Percentiles rank a stretch among this genome's conserved stretches.
phyloP scores from a whole-genome alignment of 2,797 vertebrate species.

The Natrix natrix region DNA sequence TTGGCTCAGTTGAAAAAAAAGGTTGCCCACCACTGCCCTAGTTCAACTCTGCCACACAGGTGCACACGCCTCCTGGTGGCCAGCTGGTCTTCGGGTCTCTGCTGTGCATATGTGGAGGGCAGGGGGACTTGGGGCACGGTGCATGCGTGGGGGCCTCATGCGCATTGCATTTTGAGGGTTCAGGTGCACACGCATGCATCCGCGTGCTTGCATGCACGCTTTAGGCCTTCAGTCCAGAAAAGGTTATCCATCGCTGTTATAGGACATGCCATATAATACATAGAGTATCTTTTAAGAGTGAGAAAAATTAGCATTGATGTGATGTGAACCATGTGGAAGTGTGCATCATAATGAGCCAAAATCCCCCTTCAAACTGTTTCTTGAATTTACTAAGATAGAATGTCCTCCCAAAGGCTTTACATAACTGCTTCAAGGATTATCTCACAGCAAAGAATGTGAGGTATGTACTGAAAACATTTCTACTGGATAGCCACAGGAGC shows the following conservation, averaged over 20 bases:
- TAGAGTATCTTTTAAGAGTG: neutral
- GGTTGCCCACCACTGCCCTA: too few species aligned
- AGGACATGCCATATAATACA: neutral
- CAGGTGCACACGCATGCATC: too few species aligned
- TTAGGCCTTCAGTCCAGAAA: too few species aligned
- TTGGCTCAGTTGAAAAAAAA: too few species aligned
- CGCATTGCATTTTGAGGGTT: too few species aligned
- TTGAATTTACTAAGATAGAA: neutral
- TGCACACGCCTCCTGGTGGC: too few species aligned
- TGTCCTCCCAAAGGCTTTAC: neutral
- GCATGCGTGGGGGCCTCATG: too few species aligned
- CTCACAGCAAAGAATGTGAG: neutral
- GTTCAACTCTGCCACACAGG: too few species aligned
- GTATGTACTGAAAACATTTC: neutral
- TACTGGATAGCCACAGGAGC: neutral
- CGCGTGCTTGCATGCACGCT: too few species aligned
- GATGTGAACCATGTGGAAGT: neutral
- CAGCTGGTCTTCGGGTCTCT: too few species aligned
- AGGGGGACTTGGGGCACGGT: too few species aligned
- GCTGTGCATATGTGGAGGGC: too few species aligned
- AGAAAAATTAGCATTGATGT: neutral
- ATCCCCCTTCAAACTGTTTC: neutral
- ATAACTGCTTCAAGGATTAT: neutral
- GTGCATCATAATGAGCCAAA: neutral
- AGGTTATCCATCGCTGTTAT: neutral